A percentile compares a stretch with the other conserved stretches of the same genome.
Conservation (phyloP, 2,888 invertebrate genomes). For the Mesochorus sp. region DNA sequence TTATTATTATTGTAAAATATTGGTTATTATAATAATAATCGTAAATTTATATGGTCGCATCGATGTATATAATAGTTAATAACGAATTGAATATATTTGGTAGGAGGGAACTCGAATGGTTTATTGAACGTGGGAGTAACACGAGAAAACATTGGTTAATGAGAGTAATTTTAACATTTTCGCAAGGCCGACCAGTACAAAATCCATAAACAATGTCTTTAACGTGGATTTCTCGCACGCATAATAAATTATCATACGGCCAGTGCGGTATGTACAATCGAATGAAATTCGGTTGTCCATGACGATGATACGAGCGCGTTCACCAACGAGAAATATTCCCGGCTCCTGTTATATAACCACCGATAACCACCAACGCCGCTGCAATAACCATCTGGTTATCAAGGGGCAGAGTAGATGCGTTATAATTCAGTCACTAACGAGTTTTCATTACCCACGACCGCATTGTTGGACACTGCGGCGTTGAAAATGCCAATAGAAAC, state of each 20-base stretch:
- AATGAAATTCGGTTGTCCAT: slow-evolving; percentile 26
- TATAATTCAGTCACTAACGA: slow-evolving; percentile 42
- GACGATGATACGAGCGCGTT: slow-evolving; percentile 18
- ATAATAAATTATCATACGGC: slow-evolving; percentile 15
- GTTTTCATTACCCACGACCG: slow-evolving; percentile 12
- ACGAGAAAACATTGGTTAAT: too few species aligned
- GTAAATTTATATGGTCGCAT: not conserved
- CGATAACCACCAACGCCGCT: slow-evolving; percentile 4
- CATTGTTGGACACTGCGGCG: not conserved
- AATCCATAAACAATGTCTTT: slow-evolving; percentile 17
- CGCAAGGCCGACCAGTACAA: slow-evolving; percentile 36
- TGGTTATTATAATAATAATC: slow-evolving; percentile 14
- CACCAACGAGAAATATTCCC: slow-evolving; percentile 6
- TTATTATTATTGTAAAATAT: slow-evolving; percentile 10
- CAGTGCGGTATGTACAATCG: not conserved
- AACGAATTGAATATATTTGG: slow-evolving; percentile 5
- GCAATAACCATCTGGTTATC: not conserved
- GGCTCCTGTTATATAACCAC: slow-evolving; percentile 13
- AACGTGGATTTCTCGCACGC: not conserved
- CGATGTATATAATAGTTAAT: slow-evolving; percentile 3
- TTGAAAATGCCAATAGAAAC: not conserved
- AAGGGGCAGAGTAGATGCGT: not conserved
- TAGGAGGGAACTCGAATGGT: not conserved
- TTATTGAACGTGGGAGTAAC: slow-evolving; percentile 17
- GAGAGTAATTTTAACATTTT: slow-evolving; percentile 29